These are phyloP conservation scores for Henricia sp. DNA, from an alignment of 53 echinoderm and acorn worm species.

Conservation along the genomic window DNA sequence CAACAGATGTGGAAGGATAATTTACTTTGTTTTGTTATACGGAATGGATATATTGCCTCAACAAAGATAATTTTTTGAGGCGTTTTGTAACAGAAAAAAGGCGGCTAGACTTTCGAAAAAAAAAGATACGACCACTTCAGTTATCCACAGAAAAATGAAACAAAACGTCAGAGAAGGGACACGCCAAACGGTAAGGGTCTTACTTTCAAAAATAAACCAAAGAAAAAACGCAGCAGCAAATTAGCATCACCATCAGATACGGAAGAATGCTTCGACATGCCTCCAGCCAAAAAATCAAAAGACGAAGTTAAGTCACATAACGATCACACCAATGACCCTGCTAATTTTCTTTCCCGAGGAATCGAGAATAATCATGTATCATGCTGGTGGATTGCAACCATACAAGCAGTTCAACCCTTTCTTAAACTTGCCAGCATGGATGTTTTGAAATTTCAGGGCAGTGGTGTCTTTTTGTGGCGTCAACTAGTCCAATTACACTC, in stretches of 20 bases:
- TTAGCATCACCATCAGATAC: too few relatives aligned
- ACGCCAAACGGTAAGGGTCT: constrained; percentile 1
- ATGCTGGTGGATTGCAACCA: not conserved
- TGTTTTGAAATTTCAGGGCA: not conserved
- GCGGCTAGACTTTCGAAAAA: constrained; percentile 11
- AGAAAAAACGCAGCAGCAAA: too few relatives aligned
- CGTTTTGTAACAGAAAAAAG: too few relatives aligned
- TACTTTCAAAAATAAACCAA: not conserved
- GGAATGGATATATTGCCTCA: constrained; percentile 1
- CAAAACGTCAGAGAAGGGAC: not conserved
- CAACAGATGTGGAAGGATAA: not conserved
- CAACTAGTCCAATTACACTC: not conserved
- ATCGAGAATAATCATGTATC: not conserved
- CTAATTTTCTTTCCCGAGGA: not conserved
- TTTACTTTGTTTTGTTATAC: not conserved
- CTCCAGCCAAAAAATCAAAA: too few relatives aligned
- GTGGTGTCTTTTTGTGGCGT: not conserved
- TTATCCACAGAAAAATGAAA: not conserved
- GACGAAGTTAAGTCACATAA: too few relatives aligned
- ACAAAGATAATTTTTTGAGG: constrained; percentile 6
- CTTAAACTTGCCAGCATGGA: not conserved
- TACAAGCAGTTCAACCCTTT: not conserved
- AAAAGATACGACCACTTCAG: not conserved
- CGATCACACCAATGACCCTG: too few relatives aligned
- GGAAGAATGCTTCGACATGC: too few relatives aligned